Base-by-base conservation (phyloP, 35 echinoderm and acorn worm genomes). In the Chiridota heheva region DNA sequence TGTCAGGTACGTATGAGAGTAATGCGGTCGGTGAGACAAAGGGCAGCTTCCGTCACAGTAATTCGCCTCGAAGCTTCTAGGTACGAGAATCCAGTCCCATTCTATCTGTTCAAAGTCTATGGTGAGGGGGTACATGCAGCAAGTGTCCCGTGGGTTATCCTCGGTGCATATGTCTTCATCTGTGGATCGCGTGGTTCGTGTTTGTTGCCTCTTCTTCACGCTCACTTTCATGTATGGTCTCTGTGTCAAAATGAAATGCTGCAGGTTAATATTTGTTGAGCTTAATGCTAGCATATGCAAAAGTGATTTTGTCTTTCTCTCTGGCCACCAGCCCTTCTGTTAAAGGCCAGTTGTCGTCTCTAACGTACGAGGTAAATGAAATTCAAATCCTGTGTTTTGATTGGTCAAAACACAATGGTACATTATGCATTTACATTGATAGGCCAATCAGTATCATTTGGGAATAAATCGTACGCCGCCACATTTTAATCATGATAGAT, bases 1-100 rank as follows among this genome's bases (percentile, higher is more conserved):
- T 17, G 88, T 70, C 13, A 93, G 81, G 25, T 93, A 80, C 15
- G 78, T 93, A 47, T 93, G 80, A 20, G 78, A 69, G 70, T 88
- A 87, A 30, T 88, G 59, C 34, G 74, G 77, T 40, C 73, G 40
- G 15, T 82, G 60, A 69, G 77, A 72, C 0, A 78, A 60, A 17
- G 95, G 89, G 67, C 95, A 98, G 13, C 72, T 45, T 10, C 95
- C 95, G 24, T 60, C 80, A 60, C 95, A 98, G 44, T 91, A 91
- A 47, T 98, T 88, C 2, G 95, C 84, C 16, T 75, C 73, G 56
- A 85, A 98, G 26, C 61, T 41, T 29, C 79, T 84, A 4, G 95
- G 95, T 0, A 86, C 85, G 15, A 98, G 78, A 36, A 98, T 85
- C 89, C 89, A 98, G 56, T 98, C 89, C 95, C 95, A 98, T 15